Evolutionary conservation across 2,888 invertebrate species (phyloP).

Genomic region (Carcina quercana): DNA sequence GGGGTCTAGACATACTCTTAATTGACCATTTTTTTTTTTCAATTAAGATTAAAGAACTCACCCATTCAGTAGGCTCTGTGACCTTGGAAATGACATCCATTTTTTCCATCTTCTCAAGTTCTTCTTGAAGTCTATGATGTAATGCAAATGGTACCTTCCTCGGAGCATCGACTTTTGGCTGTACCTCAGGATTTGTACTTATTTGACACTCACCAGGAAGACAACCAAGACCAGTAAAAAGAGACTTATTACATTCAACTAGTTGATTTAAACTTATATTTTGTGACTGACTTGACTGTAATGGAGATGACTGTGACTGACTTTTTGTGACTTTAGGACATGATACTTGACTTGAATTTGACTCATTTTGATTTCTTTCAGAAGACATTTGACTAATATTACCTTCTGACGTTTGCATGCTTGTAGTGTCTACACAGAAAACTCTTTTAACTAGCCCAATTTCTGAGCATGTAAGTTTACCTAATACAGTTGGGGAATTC

Average conservation of each 20-base stretch:
- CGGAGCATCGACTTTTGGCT: slow-evolving; percentile 15
- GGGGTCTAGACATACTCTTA: slow-evolving; percentile 17
- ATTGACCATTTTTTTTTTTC: slow-evolving; percentile 16
- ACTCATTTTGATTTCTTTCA: background rate
- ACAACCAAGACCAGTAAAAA: slow-evolving; percentile 17
- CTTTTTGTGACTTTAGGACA: slow-evolving; percentile 5
- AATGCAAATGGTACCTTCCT: slow-evolving; percentile 18
- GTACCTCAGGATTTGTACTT: slow-evolving; percentile 10
- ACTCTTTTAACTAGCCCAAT: slow-evolving; percentile 14
- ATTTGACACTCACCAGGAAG: slow-evolving; percentile 16
- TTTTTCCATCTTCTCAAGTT: slow-evolving; percentile 16
- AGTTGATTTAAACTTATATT: slow-evolving; percentile 14
- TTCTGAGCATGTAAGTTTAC: slow-evolving; percentile 14
- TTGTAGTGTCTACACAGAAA: slow-evolving; percentile 2
- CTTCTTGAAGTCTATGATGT: slow-evolving; percentile 11
- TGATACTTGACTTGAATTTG: slow-evolving; percentile 4
- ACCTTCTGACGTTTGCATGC: background rate
- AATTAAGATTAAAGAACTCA: slow-evolving; percentile 12
- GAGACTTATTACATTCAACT: slow-evolving; percentile 11
- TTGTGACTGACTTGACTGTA: slow-evolving; percentile 9
- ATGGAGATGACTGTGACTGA: slow-evolving; percentile 7
- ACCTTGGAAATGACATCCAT: slow-evolving; percentile 17
- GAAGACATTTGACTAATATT: too few relatives aligned
- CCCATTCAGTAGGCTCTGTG: slow-evolving; percentile 16
- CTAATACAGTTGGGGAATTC: slow-evolving; percentile 14